Base-by-base conservation (phyloP, 1,140 invertebrate genomes). In the Xylocopa sonorina region DNA sequence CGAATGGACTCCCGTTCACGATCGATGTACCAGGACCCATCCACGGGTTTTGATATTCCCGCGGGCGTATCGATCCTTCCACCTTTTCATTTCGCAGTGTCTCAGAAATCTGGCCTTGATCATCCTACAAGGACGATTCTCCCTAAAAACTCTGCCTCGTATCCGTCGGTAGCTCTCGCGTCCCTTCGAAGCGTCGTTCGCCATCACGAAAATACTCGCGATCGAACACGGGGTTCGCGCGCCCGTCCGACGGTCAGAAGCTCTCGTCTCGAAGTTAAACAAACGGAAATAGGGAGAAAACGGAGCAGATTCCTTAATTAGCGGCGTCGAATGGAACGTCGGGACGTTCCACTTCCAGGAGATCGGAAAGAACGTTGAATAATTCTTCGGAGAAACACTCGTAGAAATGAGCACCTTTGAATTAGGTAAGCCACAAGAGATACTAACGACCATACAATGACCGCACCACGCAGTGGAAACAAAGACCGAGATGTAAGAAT, bases 1-100 rank as follows among this genome's bases (percentile, higher is more conserved):
- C 89, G 88, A 88, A 83, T 80, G 82, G 87, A 90, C 89, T 90
- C 89, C 89, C 64, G 89, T 88, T 88, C 77, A 87, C 76, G 66
- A 85, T 81, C 85, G 82, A 86, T 74, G 79, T 73, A 80, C 76
- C 80, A 69, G 58, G 79, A 73, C 83, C 82, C 82, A 74, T 85
- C 77, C 78, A 76, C 71, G 68, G 53, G 43, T 75, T 82, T 85
- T 63, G 80, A 76, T 62, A 57, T 74, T 34, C 83, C 75, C 71
- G 60, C 71, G 43, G 74, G 79, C 75, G 24, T 60, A 32, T 24
- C 24, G 66, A 72, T 84, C 82, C 78, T 38, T 74, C 62, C 57
- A 69, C 73, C 78, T 64, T 57, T 68, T 53, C 41, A 81, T 81
- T 69, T 64, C 78, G 58, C 76, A 48, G 46, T 57, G 57, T 32